Evolutionary conservation across 2,888 invertebrate species (phyloP).

Genomic region (Tuta absoluta): DNA sequence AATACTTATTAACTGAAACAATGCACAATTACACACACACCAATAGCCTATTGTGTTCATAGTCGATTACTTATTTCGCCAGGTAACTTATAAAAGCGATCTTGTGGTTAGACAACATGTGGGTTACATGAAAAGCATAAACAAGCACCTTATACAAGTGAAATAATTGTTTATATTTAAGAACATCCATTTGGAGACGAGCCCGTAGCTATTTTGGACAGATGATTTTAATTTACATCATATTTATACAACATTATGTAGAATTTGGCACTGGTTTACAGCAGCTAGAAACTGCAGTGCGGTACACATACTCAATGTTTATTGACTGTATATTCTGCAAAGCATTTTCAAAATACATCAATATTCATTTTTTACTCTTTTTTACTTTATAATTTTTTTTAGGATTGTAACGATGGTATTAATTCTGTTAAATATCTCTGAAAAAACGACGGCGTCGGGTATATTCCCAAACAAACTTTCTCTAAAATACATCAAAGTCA

Average conservation of each 20-base stretch:
- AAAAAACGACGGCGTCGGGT: too few species aligned
- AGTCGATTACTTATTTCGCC: neutral
- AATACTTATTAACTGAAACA: slow-evolving; percentile 14
- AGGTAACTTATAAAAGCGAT: neutral
- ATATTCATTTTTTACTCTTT: too few species aligned
- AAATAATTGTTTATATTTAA: slow-evolving; percentile 40
- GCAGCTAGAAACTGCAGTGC: slow-evolving; percentile 5
- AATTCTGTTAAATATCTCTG: neutral
- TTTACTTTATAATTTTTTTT: too few species aligned
- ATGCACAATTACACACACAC: slow-evolving; percentile 12
- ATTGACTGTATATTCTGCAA: neutral
- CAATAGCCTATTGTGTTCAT: slow-evolving; percentile 9
- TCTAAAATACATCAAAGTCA: too few species aligned
- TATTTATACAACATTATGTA: slow-evolving; percentile 15
- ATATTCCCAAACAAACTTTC: too few species aligned
- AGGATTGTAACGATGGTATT: neutral
- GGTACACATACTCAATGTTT: slow-evolving; percentile 4
- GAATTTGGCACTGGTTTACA: slow-evolving; percentile 4
- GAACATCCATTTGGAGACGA: slow-evolving; percentile 34
- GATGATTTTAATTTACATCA: slow-evolving; percentile 18
- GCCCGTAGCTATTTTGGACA: slow-evolving; percentile 16
- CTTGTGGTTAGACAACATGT: neutral
- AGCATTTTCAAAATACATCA: neutral
- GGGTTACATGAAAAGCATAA: neutral
- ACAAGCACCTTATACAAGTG: slow-evolving; percentile 33